Evolutionary conservation across 2,888 invertebrate species (phyloP).

Genomic region (Bellardia bayeri): DNA sequence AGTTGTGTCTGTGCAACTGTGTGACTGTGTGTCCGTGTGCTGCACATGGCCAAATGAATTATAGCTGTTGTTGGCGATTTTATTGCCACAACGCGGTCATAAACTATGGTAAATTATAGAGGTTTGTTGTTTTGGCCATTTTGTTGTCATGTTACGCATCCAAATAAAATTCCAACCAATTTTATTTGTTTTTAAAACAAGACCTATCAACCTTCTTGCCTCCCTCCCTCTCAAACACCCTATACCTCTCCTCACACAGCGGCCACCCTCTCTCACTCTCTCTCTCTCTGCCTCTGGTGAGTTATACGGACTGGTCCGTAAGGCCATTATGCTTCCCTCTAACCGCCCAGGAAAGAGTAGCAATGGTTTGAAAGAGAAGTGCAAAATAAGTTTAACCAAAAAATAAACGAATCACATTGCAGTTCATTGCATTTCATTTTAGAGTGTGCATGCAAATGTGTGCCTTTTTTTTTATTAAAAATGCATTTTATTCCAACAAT

Average conservation of each 20-base stretch:
- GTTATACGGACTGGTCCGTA: not conserved
- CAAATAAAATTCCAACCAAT: conserved; percentile 73
- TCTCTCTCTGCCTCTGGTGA: not conserved
- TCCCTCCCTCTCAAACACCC: not conserved
- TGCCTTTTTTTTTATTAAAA: conserved; percentile 5
- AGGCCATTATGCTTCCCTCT: conserved; percentile 26
- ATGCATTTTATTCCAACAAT: conserved; percentile 60
- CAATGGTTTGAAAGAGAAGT: conserved; percentile 17
- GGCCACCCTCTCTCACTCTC: not conserved
- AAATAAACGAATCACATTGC: conserved; percentile 68
- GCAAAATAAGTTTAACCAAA: conserved; percentile 39
- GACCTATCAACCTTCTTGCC: conserved; percentile 38
- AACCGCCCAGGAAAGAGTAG: not conserved
- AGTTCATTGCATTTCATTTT: conserved; percentile 68
- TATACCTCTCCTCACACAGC: not conserved
- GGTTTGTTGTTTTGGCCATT: conserved; percentile 83
- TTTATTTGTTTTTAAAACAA: conserved; percentile 52
- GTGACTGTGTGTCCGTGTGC: conserved; percentile 71
- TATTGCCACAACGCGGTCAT: conserved; percentile 84
- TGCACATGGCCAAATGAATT: conserved; percentile 80
- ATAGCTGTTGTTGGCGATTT: conserved; percentile 83
- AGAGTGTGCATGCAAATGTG: not conserved
- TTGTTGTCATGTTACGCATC: conserved; percentile 82
- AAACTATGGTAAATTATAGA: conserved; percentile 84
- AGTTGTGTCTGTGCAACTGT: conserved; percentile 78